Evolutionary conservation across 2,797 vertebrate species (phyloP).

Genomic region (Alosa sapidissima): DNA sequence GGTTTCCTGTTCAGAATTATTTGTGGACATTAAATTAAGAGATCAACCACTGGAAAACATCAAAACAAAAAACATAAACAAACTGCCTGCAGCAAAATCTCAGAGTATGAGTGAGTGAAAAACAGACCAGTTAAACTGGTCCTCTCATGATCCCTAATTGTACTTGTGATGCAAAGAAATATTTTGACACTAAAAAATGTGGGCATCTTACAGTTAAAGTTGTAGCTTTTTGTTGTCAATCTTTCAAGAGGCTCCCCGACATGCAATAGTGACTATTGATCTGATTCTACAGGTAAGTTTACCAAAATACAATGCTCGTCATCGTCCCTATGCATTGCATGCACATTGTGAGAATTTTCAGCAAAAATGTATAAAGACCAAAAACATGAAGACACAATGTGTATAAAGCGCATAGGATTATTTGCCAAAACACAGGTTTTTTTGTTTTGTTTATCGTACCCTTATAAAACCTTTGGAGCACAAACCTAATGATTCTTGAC

Average conservation of each 20-base stretch:
- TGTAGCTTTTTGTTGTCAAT: not conserved
- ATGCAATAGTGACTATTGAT: not conserved
- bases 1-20: conserved; percentile 16
- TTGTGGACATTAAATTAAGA: not conserved
- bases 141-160: not conserved
- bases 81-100: not conserved
- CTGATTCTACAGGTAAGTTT: not conserved
- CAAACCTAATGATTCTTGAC: not conserved
- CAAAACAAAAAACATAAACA: not conserved
- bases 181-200: not conserved
- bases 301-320: not conserved
- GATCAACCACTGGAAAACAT: not conserved
- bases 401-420: not conserved
- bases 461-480: not conserved
- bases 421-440: not conserved
- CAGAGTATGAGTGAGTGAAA: not conserved
- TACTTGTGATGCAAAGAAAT: not conserved
- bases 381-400: too few species aligned
- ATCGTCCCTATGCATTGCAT: not conserved
- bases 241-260: not conserved
- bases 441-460: not conserved
- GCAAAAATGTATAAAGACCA: too few species aligned
- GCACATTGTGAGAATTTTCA: too few species aligned
- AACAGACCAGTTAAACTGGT: not conserved
- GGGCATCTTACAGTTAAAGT: not conserved